Base-by-base conservation (phyloP, 2,113 vertebrate genomes). In the Cyanocitta stelleri region DNA sequence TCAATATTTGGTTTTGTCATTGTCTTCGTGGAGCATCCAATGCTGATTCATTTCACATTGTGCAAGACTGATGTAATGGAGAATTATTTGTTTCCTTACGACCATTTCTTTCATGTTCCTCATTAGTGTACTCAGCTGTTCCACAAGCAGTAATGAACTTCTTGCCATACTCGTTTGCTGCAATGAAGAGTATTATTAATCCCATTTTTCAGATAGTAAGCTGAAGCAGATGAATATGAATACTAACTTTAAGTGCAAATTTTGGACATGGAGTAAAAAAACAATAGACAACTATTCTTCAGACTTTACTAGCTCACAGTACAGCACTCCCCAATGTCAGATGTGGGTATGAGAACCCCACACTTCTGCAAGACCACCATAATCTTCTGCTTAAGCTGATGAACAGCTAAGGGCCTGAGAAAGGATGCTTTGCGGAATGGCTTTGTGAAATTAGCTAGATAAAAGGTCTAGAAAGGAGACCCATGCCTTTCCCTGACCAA, bases 61-160 rank as follows among this genome's bases (percentile, higher is more conserved):
- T 77, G 51, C 75, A 90, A 90, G 84, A 41, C 56, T 94, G 63
- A 59, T 9, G 19, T 88, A 88, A 77, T n/a, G 32, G 43, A 58
- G 58, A 87, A 88, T 71, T 95, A 62, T 87, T 91, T 85, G 44
- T 91, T 95, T 96, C 75, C 72, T 90, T 86, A 74, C 4, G 6
- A 83, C 51, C n/a, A 27, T 71, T 93, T 90, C 62, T 95, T 86
- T 58, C 46, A 27, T 39, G 37, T 78, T 91, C 39, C 23, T 90
- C 51, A 21, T 90, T 77, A 86, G 27, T 17, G 39, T 78, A 59
- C 83, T 71, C 83, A 79, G 75, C 68, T 84, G 67, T 86, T 93
- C 91, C 0, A 0, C 48, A 74, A 88, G 85, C 72, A 59, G 51
- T 88, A 83, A 91, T 77, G 59, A 93, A 93, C 61, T 94, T 88